Percentiles rank a stretch among this genome's conserved stretches.
Conservation (phyloP, 35 echinoderm and acorn worm genomes). For the Patiria miniata region DNA sequence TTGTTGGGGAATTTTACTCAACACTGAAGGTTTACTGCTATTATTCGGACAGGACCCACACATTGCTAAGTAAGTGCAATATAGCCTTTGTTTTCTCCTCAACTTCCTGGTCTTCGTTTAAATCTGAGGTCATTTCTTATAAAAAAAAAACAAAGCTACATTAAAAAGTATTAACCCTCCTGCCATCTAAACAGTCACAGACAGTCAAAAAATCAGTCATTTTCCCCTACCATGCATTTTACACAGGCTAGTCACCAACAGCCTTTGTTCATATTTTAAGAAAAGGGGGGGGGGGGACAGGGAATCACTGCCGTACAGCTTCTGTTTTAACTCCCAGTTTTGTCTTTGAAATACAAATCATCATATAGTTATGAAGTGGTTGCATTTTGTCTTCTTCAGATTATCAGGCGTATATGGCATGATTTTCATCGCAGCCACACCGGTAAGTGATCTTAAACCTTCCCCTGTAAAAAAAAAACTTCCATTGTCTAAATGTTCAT, state of each 20-base stretch:
- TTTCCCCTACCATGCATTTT: too few relatives aligned
- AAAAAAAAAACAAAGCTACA: too few relatives aligned
- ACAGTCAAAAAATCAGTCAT: too few relatives aligned
- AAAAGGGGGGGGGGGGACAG: neutral
- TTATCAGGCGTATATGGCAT: neutral
- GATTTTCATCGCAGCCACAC: constrained; percentile 7
- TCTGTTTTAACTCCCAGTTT: neutral
- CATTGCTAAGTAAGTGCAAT: constrained; percentile 30
- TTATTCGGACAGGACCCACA: constrained; percentile 17
- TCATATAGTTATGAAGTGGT: too few relatives aligned
- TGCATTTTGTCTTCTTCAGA: neutral
- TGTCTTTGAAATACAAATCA: neutral
- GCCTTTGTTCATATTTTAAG: neutral
- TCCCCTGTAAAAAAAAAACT: too few relatives aligned
- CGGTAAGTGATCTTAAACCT: neutral
- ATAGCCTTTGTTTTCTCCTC: too few relatives aligned
- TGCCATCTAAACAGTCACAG: too few relatives aligned
- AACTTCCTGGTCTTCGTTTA: too few relatives aligned
- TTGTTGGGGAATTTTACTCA: constrained; percentile 50
- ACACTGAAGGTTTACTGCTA: constrained; percentile 37
- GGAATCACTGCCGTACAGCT: neutral
- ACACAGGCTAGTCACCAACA: too few relatives aligned
- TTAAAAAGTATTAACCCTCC: too few relatives aligned
- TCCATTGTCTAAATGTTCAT: too few relatives aligned
- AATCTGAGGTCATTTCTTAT: too few relatives aligned